Base-by-base conservation (phyloP, 2,113 vertebrate genomes). In the Atractosteus spatula region DNA sequence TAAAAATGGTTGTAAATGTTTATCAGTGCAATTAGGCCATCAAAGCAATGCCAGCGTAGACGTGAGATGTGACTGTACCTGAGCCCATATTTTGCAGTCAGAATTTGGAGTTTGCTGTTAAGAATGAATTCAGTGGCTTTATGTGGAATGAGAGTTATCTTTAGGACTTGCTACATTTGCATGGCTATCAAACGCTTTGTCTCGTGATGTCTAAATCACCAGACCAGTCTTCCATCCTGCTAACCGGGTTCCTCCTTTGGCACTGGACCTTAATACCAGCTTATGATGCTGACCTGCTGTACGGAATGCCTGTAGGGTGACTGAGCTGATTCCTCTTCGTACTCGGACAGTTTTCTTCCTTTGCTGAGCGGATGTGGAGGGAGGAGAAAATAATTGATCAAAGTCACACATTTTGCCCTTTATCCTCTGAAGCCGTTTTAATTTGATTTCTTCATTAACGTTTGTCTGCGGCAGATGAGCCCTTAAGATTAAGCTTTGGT, bases 401-500 rank as follows among this genome's bases (percentile, higher is more conserved):
- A 5, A 13, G 5, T 4, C 11, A 59, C 14, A 59, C 14, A 8
- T 13, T 59, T 29, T 4, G 57, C 67, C 63, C 68, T 45, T 57
- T 59, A 42, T 55, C 13, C 29, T 16, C 41, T 68, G 76, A 55
- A 68, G 57, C 57, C 3, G 57, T 8, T 59, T 59, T 59, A 59
- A 14, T 59, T 70, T 78, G 71, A 73, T 78, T 75, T 78, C 77
- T 78, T 76, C 62, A 13, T 59, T 59, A 13, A 2, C 14, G 14
- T 13, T 59, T 7, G 57, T 59, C 13, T 59, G 57, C 57, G n/a
- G 57, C 41, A 76, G 72, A 75, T 42, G 44, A 71, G 71, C 73
- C 47, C 47, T 74, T 69, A 44, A 71, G 76, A 78, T 83, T 80
- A 75, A 74, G 56, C 41, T 29, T 55, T 77, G 62, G 43, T 69